Conservation (phyloP, 2,113 vertebrate genomes). For the Prochilodus magdalenae region DNA sequence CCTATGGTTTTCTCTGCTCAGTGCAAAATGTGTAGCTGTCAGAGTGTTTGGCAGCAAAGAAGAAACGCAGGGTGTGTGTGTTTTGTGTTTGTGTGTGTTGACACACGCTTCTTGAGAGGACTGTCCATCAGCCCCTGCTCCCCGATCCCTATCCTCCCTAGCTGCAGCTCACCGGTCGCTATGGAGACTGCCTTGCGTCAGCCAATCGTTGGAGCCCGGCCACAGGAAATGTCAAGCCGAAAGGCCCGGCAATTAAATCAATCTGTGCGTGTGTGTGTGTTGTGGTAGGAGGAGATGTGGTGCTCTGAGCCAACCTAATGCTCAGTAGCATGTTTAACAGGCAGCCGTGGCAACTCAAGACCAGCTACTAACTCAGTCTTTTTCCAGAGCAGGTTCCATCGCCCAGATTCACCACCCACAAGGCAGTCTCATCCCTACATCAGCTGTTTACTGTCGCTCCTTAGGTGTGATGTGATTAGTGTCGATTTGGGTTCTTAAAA, state of each 20-base stretch:
- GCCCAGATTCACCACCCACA: background rate
- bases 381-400: background rate
- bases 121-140: constrained; percentile 36
- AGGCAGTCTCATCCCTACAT: background rate
- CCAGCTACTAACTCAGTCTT: background rate
- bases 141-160: constrained; percentile 30
- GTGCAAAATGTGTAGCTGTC: background rate
- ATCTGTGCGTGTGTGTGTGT: constrained; percentile 34
- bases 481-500: background rate
- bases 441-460: background rate
- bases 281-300: background rate
- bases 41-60: background rate
- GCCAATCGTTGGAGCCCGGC: constrained; percentile 46
- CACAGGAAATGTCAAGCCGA: constrained; percentile 62
- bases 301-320: background rate
- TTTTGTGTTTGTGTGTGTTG: constrained; percentile 7
- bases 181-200: constrained; percentile 59
- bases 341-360: background rate
- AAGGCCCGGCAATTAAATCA: constrained; percentile 56
- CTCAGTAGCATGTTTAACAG: constrained; percentile 11
- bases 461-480: background rate
- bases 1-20: background rate
- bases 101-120: constrained; percentile 17
- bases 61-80: background rate
- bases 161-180: constrained; percentile 57